Base-by-base conservation (phyloP, 2,113 vertebrate genomes). In the Oncorhynchus kisutch region DNA sequence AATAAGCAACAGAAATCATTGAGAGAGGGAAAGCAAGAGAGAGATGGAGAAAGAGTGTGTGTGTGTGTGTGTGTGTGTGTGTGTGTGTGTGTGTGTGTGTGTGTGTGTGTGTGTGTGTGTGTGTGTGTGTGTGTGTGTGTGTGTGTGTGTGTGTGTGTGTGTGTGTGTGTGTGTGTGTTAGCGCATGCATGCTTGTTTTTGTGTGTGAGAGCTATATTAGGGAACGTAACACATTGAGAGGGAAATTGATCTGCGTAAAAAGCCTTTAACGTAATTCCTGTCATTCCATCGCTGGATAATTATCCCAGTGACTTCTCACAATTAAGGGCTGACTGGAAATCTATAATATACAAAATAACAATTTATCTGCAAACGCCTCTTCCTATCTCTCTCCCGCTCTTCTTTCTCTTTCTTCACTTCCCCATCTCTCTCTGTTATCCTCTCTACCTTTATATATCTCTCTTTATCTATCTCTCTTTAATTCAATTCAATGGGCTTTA, bases 271-370 rank as follows among this genome's bases (percentile, higher is more conserved):
- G 76, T 27, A 0, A 76, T 84, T 79, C 80, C 79, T 18, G 78
- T 88, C 86, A 78, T 82, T 76, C 80, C 73, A 75, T 87, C 77
- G 71, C 71, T 9, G 45, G 75, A 81, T 82, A 83, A 91, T 90
- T 89, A 88, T 84, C 86, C 80, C 72, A 78, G 68, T 79, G 84
- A 84, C 80, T 73, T 73, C 16, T 65, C 70, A 73, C 75, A 59
- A 83, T 83, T 27, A 76, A 51, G 67, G 74, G 79, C 71, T 86
- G 85, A 90, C 75, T 88, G 77, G 73, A 88, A 91, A 89, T 90
- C 87, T 70, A 88, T 88, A 82, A n/a, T 73, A 80, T 88, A 89
- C 82, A 80, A 87, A 89, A 86, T n/a, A 80, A 76, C 70, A 85
- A 83, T 88, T 88, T 85, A 76, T 81, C 82, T 80, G 51, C 74